Conservation (phyloP, 2,888 invertebrate genomes). For the Acronicta leporina region DNA sequence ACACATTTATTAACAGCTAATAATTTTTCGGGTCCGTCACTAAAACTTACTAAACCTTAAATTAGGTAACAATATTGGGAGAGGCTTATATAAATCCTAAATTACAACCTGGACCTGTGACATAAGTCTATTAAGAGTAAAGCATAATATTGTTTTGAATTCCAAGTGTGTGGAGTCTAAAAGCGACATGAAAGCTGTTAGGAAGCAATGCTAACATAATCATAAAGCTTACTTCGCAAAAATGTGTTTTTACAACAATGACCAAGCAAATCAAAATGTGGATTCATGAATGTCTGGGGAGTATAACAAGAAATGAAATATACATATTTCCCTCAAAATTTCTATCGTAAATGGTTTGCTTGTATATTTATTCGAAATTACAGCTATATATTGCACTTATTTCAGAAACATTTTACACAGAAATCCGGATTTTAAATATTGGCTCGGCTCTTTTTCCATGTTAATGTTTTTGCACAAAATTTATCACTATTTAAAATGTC, state of each 20-base stretch:
- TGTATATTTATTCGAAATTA: conserved; percentile 73
- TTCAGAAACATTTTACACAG: conserved; percentile 79
- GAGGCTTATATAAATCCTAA: conserved; percentile 81
- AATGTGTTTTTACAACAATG: conserved; percentile 60
- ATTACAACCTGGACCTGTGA: conserved; percentile 87
- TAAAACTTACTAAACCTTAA: conserved; percentile 81
- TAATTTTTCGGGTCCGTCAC: conserved; percentile 74
- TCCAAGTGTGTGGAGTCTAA: conserved; percentile 71
- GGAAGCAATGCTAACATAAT: conserved; percentile 79
- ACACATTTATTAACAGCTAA: conserved; percentile 83
- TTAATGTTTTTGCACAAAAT: conserved; percentile 70
- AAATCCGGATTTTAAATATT: conserved; percentile 87
- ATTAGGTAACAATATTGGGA: conserved; percentile 83
- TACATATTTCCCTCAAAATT: conserved; percentile 35
- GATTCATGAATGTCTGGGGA: conserved; percentile 45
- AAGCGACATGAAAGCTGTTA: conserved; percentile 80
- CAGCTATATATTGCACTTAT: conserved; percentile 85
- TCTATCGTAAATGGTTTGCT: conserved; percentile 50
- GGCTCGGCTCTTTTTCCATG: conserved; percentile 85
- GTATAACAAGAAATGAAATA: conserved; percentile 35
- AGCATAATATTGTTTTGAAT: conserved; percentile 76
- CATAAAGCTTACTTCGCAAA: conserved; percentile 68
- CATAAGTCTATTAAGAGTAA: conserved; percentile 79
- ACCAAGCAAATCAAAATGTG: conserved; percentile 64
- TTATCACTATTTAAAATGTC: conserved; percentile 65